Evolutionary conservation across 2,113 vertebrate species (phyloP), one percentile per base, ranked within the genome.

Genomic region (Dromas ardeola): DNA sequence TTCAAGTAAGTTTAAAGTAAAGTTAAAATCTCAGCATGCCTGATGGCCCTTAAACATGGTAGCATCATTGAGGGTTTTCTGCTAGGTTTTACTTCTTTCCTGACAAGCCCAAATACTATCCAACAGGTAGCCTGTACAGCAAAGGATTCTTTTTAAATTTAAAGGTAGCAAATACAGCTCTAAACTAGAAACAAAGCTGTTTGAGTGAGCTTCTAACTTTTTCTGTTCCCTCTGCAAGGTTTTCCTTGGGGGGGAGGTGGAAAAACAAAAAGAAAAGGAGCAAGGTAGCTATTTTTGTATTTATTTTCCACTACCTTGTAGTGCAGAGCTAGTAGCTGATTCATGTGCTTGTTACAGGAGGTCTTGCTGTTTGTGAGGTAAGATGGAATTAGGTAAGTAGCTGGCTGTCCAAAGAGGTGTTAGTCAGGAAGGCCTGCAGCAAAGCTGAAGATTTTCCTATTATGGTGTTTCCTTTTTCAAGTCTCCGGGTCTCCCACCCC

Each of bases 1-100:
- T 76, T 89, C 92, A 95, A 63, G 98, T 98, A 95, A 32, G 83
- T 85, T 80, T 59, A 45, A 95, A 89, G 22, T 76, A 45, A 95
- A 89, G 22, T 77, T 91, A 11, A 63, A 73, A 76, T 21, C 55
- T 80, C 15, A 49, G 17, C 5, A 4, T 62, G 16, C 22, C 34
- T 7, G 19, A 1, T 61, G 32, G 15, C 49, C 13, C 40, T 71
- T 79, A 50, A 71, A 15, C 0, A 2, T 5, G 6, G 7, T 62
- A 34, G 18, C 4, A 9, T 72, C 9, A 6, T 21, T 15, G 53
- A 47, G 3, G 13, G 3, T 21, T 40, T 7, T 72, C 21, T 43
- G 27, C 34, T 45, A 21, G 29, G 2, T 36, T 70, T 71, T 59
- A 7, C 26, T 53, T 90, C 30, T 43, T 83, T 43, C n/a, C 13